A percentile compares a stretch with the other conserved stretches of the same genome.
phyloP scores from a whole-genome alignment of 2,888 invertebrate species.

The Calliopum simillimum region DNA sequence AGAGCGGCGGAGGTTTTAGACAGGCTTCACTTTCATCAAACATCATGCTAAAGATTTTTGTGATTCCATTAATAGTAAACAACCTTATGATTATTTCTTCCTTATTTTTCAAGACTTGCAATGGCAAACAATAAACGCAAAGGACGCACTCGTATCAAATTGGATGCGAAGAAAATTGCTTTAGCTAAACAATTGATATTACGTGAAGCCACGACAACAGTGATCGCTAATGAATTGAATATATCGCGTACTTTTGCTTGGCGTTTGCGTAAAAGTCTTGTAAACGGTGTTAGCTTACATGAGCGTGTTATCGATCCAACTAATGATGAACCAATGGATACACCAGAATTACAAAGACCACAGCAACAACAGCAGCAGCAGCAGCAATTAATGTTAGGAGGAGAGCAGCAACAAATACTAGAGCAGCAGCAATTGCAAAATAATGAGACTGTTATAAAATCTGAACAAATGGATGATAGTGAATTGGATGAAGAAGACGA shows the following conservation, averaged over 20 bases:
- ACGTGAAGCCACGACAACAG: constrained; percentile 65
- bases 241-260: constrained; percentile 66
- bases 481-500: constrained; percentile 33
- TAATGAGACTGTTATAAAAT: constrained; percentile 39
- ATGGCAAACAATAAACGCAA: constrained; percentile 61
- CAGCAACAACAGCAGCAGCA: constrained; percentile 32
- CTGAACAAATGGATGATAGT: constrained; percentile 43
- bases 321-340: constrained; percentile 51
- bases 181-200: constrained; percentile 63
- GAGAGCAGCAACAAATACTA: constrained; percentile 34
- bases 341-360: neutral
- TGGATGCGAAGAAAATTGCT: constrained; percentile 64
- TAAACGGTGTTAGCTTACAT: constrained; percentile 64
- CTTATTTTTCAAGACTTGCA: constrained; percentile 42
- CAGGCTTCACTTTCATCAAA: too few species aligned
- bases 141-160: constrained; percentile 65
- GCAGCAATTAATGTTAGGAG: constrained; percentile 21
- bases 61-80: too few species aligned
- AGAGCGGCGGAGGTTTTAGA: too few species aligned
- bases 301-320: constrained; percentile 63
- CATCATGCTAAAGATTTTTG: too few species aligned
- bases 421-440: constrained; percentile 22
- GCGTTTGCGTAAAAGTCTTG: constrained; percentile 65
- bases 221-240: constrained; percentile 64
- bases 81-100: neutral